Conservation (phyloP, 2,888 invertebrate species). For the Formica aserva region DNA sequence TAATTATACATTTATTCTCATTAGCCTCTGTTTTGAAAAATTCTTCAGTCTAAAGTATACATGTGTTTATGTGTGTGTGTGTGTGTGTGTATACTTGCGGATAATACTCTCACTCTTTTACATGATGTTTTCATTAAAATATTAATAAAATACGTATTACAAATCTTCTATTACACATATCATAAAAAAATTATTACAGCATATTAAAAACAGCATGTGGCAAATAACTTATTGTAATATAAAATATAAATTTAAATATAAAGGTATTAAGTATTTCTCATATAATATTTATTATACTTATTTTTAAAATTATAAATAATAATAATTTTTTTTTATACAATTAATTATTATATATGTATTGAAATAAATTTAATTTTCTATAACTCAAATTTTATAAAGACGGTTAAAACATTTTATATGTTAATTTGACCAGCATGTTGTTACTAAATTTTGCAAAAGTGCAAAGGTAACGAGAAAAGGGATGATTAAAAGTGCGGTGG, state of each 20-base stretch:
- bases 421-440: background rate
- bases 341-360: background rate
- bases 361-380: background rate
- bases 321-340: background rate
- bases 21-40: background rate
- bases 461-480: conserved; percentile 2
- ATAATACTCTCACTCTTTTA: background rate
- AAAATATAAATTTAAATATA: background rate
- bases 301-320: background rate
- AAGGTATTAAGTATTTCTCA: background rate
- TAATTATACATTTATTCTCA: background rate
- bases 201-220: background rate
- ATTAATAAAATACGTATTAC: background rate
- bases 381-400: conserved; percentile 3
- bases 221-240: background rate
- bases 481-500: conserved; percentile 33
- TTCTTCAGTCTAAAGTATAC: background rate
- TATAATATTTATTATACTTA: background rate
- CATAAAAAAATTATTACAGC: background rate
- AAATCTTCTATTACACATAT: background rate
- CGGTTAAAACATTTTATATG: background rate
- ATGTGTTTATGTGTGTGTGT: background rate
- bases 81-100: background rate
- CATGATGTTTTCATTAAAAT: background rate
- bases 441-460: background rate